A percentile compares a stretch with the other conserved stretches of the same genome.
These are phyloP conservation scores for Cossypha dichroa DNA, from an alignment of 2,797 vertebrate species.

Conservation along the genomic window DNA sequence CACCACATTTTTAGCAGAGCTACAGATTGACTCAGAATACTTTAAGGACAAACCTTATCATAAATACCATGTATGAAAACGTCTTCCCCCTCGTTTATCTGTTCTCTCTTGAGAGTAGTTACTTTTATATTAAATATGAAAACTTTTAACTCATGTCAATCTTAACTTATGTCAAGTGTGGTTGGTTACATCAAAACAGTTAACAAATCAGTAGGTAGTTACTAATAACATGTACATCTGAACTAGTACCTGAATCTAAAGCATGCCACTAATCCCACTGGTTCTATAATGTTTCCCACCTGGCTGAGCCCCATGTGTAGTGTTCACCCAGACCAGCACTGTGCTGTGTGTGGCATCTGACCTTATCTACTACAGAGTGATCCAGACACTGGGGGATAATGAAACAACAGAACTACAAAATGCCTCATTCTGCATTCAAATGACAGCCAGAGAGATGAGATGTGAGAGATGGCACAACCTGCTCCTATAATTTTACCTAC, in stretches of 20 bases:
- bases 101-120: neutral
- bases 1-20: neutral
- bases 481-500: neutral
- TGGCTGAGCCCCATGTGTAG: neutral
- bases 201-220: neutral
- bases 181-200: neutral
- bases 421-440: slow-evolving; percentile 5
- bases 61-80: neutral
- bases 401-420: neutral
- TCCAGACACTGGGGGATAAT: neutral
- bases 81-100: neutral
- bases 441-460: neutral
- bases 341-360: neutral
- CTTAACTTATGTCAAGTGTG: neutral
- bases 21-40: neutral
- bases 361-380: neutral
- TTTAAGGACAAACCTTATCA: neutral
- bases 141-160: neutral
- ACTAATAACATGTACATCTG: neutral
- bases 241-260: neutral
- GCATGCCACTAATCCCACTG: neutral
- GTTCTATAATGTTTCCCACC: neutral
- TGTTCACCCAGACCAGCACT: neutral
- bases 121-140: neutral
- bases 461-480: neutral